Base-by-base conservation (phyloP, 2,113 vertebrate genomes). In the Pygoscelis antarcticus region DNA sequence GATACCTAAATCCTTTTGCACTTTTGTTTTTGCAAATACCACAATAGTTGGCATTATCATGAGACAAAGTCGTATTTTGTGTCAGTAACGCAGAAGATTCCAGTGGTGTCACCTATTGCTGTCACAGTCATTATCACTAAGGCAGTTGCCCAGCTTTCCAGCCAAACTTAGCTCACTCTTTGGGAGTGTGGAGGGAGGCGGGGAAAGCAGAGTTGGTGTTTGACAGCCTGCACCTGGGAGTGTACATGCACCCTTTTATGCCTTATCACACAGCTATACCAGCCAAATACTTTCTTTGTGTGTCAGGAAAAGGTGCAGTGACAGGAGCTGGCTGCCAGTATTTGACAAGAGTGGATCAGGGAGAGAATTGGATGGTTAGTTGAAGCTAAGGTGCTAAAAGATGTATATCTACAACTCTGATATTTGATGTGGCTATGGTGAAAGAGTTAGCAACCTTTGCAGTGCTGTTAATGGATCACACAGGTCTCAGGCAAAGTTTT, bases 221-320 rank as follows among this genome's bases (percentile, higher is more conserved):
- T 89, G 94, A 92, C 80, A 92, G 27, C 69, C 69, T 75, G 69
- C 87, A 92, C 76, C 71, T 87, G 93, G 89, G 32, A 51, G 13
- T 20, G 29, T 15, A 4, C 51, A 2, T 15, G 25, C 13, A 68
- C 46, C 17, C 69, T 58, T 36, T 71, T 11, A 7, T 44, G 38
- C 42, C 42, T 97, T 92, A 87, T 84, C 94, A n/a, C 40, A 40
- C 0, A 1, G 22, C 66, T 75, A 6, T 9, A 44, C 47, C 34
- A 89, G 83, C 62, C 65, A 79, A 58, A 52, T 32, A 23, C 25
- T 86, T 74, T 29, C 46, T 47, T n/a, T 38, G 58, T 52, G 80
- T 75, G 90, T 65, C 57, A 82, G 64, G 60, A 92, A 60, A 74
- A 92, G 76, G 68, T 80, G 47, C 46, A 47, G 69, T 57, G 86